These are phyloP conservation scores for Rotaria magnacalcarata DNA, from an alignment of 2,888 invertebrate genomes.

Conservation along the genomic window DNA sequence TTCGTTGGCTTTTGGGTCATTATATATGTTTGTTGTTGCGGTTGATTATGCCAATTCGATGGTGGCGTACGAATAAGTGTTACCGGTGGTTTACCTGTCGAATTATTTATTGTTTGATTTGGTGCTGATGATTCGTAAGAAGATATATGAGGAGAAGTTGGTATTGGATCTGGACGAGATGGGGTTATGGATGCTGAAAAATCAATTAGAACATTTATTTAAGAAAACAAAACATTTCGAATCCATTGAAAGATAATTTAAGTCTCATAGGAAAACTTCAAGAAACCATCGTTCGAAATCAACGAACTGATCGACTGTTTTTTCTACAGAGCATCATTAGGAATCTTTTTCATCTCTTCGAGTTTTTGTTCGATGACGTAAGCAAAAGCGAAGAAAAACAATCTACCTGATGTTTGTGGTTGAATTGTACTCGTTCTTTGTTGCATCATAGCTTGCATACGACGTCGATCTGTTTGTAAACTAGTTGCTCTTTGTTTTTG, in stretches of 20 bases:
- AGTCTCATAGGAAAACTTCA: too few relatives aligned
- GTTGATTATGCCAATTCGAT: background rate
- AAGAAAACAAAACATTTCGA: too few relatives aligned
- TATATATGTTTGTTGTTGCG: background rate
- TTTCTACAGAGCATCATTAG: too few relatives aligned
- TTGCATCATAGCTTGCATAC: slow-evolving; percentile 44
- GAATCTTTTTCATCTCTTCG: too few relatives aligned
- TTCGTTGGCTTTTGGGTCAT: background rate
- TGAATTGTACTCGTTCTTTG: slow-evolving; percentile 32
- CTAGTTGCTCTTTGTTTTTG: slow-evolving; percentile 41
- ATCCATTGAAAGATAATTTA: too few relatives aligned
- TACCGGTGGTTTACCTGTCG: background rate
- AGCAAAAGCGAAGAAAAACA: background rate
- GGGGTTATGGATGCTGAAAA: background rate
- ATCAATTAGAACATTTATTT: background rate
- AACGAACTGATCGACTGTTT: too few relatives aligned
- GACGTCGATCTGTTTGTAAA: slow-evolving; percentile 42
- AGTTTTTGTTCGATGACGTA: too few relatives aligned
- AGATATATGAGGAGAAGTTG: background rate
- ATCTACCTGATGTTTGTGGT: background rate
- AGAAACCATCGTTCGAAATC: too few relatives aligned
- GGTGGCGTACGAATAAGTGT: background rate
- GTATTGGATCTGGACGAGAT: background rate
- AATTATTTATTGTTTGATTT: background rate
- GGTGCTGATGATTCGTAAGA: background rate